Evolutionary conservation across 2,797 vertebrate genomes (phyloP), one percentile per base, ranked within the genome.

Genomic region (Lagodon rhomboides): DNA sequence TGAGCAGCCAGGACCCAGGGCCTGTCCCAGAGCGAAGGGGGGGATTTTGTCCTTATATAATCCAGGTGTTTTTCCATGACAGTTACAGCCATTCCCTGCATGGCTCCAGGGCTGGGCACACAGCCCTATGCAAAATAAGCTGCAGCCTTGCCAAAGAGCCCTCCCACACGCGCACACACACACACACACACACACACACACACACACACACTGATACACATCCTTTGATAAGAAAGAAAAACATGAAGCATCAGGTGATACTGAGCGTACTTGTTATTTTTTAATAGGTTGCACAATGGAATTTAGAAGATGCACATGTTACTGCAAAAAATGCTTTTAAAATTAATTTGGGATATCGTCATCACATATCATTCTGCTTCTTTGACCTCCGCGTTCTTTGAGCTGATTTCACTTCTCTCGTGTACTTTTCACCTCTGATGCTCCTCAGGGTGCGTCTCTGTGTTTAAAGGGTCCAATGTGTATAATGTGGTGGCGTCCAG

Each of bases 11-110:
- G 75, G 77, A 66, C 41, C 20, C 17, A 18, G 23, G 22, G 58
- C 56, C 25, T 59, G 9, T 69, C 77, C 81, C 43, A 64, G 46
- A 64, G 60, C 5, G 0, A 34, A 23, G 30, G 76, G 87, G 87
- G 92, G 91, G 83, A 77, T 89, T 93, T 92, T 93, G 55, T 79
- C 79, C 79, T 94, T 92, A 93, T 92, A 91, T 95, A 93, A 94
- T 94, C 92, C 95, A 95, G 96, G 95, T 95, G 95, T 95, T 96
- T 95, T 95, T 95, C 93, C 92, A 75, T 94, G 95, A 91, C 95
- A 91, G 96, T 96, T 96, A 91, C 85, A 95, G 88, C 83, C 87
- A 91, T 93, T 89, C 59, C 83, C 81, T 83, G 50, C 51, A 77
- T 85, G 83, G 90, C 95, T 93, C 61, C 82, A 90, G 93, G 95